Evolutionary conservation across 2,888 invertebrate genomes (phyloP).

Genomic region (Icerya purchasi): DNA sequence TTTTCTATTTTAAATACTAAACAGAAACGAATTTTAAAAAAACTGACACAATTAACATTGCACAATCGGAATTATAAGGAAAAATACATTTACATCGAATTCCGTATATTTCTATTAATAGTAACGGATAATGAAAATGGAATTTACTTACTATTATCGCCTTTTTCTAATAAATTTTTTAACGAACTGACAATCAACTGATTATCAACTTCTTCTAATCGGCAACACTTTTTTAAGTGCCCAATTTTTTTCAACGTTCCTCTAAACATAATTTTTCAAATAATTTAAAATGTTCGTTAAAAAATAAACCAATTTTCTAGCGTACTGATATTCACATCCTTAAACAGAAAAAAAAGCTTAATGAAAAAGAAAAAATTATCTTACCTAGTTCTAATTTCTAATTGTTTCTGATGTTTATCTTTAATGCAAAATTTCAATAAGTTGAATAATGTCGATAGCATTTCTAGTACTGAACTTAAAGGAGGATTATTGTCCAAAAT

Average conservation of each 20-base stretch:
- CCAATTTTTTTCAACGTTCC: constrained; percentile 37
- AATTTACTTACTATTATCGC: constrained; percentile 15
- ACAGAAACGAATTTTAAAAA: no score
- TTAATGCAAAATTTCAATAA: constrained; percentile 46
- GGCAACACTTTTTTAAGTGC: constrained; percentile 36
- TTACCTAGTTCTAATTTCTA: constrained; percentile 37
- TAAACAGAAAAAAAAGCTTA: no score
- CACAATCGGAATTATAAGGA: no score
- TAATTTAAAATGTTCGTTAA: no score
- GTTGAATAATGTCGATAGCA: constrained; percentile 43
- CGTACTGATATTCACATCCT: no score
- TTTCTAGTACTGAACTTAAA: constrained; percentile 42
- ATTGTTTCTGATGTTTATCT: constrained; percentile 42
- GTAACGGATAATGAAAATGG: no score
- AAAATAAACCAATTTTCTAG: no score
- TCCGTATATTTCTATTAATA: no score
- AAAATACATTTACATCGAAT: no score
- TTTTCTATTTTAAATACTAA: no score
- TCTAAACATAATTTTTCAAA: no score
- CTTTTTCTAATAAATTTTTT: constrained; percentile 14
- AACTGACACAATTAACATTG: no score
- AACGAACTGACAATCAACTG: constrained; percentile 31
- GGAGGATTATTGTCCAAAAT: constrained; percentile 47
- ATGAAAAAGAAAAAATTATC: not conserved
- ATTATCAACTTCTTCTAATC: constrained; percentile 33